Base-by-base conservation (phyloP, 2,888 invertebrate genomes). In the Oasisia sp. region DNA sequence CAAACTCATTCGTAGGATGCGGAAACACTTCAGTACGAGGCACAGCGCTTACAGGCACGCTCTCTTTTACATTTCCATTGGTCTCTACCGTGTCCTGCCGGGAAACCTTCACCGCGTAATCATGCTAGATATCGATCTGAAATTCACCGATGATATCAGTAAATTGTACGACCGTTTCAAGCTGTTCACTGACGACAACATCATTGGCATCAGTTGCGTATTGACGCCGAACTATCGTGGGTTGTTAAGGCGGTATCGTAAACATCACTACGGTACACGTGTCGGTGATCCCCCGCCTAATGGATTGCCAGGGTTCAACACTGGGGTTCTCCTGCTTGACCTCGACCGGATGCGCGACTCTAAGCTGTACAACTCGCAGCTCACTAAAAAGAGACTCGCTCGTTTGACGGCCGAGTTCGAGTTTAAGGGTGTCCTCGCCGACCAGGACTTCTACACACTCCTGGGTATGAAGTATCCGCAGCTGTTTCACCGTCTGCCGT, bases 391-490 rank as follows among this genome's bases (percentile, higher is more conserved):
- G 0, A 92, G 92, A 27, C 93, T 97, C 0, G 93, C 94, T 38
- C 92, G 93, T 5, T 93, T 97, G 32, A 95, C 96, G 27, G 92
- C 95, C 27, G 96, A 97, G 94, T 97, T 96, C 94, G 93, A 94
- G 38, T 96, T 96, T 93, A 95, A 95, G 93, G 96, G 96, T 32
- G 98, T 98, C 96, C 97, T 98, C 50, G 98, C 98, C 0, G 98
- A 98, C 96, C 98, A 98, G 96, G 98, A 98, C 96, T 98, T 98
- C 96, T 98, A 97, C 95, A 98, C 98, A 0, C 96, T 98, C 56
- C 95, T 98, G 19, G 97, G 97, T 12, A 97, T 97, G 94, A 98
- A 98, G 95, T 97, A 97, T 94, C 97, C 97, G 11, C 97, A 97
- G 93, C 96, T 98, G 91, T 97, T 98, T 94, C 97, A 98, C 95